Percentiles rank a stretch among this genome's conserved stretches.
Evolutionary conservation across 1,140 invertebrate genomes (phyloP).

Genomic region (Bradynema listronoti): DNA sequence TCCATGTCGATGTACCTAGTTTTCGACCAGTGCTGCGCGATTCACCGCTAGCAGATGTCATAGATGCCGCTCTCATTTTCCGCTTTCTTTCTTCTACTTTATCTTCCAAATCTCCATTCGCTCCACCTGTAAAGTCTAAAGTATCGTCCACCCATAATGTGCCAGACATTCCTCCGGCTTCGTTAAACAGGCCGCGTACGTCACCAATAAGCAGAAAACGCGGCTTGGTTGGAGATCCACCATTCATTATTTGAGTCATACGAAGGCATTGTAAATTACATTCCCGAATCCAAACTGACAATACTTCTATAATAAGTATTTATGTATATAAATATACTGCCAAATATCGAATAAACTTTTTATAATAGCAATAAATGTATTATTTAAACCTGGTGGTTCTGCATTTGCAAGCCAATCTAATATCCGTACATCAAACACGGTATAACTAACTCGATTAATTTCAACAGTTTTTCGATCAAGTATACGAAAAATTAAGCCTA

Average conservation of each 20-base stretch:
- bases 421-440: slow-evolving; percentile 23
- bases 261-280: slow-evolving; percentile 30
- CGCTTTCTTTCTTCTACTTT: not conserved
- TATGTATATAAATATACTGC: too few relatives aligned
- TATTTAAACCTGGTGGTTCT: slow-evolving; percentile 24
- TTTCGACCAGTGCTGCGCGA: slow-evolving; percentile 16
- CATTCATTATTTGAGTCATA: slow-evolving; percentile 22
- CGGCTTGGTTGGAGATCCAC: slow-evolving; percentile 25
- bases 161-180: not conserved
- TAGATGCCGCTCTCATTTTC: slow-evolving; percentile 1
- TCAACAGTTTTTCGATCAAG: slow-evolving; percentile 2
- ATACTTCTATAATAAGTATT: slow-evolving; percentile 14
- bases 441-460: slow-evolving; percentile 10
- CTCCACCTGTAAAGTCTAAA: not conserved
- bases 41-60: slow-evolving; percentile 3
- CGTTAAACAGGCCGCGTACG: slow-evolving; percentile 26
- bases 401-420: slow-evolving; percentile 31
- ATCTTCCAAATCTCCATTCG: too few relatives aligned
- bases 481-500: slow-evolving; percentile 13
- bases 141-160: not conserved
- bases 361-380: slow-evolving; percentile 8
- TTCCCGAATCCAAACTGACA: slow-evolving; percentile 34
- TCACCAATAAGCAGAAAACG: slow-evolving; percentile 38
- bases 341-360: not conserved
- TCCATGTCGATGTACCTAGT: too few relatives aligned